Conservation (phyloP, 35 echinoderm and acorn worm genomes). For the Ptychodera flava region DNA sequence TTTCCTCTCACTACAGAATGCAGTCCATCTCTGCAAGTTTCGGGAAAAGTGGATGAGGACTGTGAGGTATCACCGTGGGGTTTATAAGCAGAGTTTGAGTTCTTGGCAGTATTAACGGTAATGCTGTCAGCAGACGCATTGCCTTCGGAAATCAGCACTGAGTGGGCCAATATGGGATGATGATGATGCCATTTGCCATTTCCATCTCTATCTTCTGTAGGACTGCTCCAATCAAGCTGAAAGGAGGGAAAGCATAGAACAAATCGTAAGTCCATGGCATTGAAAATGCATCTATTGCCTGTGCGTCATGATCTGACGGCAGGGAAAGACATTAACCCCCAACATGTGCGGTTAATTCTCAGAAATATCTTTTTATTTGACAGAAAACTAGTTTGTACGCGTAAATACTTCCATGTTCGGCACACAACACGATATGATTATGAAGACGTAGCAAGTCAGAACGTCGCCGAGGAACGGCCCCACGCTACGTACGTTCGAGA, state of each 20-base stretch:
- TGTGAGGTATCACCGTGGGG: background rate
- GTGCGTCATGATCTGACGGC: too few species aligned
- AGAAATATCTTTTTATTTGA: too few species aligned
- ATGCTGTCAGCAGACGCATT: constrained; percentile 27
- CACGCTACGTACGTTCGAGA: too few species aligned
- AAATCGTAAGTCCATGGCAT: too few species aligned
- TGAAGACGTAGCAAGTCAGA: too few species aligned
- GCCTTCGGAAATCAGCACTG: constrained; percentile 60
- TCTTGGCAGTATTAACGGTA: constrained; percentile 15
- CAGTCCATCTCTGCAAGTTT: constrained; percentile 14
- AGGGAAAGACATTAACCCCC: too few species aligned
- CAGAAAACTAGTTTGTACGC: too few species aligned
- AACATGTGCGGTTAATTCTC: too few species aligned
- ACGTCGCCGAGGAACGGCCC: too few species aligned
- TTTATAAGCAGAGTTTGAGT: background rate
- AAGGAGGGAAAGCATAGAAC: constrained; percentile 29
- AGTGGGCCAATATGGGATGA: constrained; percentile 26
- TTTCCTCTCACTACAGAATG: constrained; percentile 3
- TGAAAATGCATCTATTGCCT: constrained; percentile 9
- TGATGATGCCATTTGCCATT: background rate
- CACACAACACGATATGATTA: too few species aligned
- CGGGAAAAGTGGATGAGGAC: constrained; percentile 11
- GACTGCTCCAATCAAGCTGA: constrained; percentile 6
- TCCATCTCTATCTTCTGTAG: constrained; percentile 28
- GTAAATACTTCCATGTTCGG: too few species aligned